Base-by-base conservation (phyloP, 2,888 invertebrate species). In the Latrodectus elegans region DNA sequence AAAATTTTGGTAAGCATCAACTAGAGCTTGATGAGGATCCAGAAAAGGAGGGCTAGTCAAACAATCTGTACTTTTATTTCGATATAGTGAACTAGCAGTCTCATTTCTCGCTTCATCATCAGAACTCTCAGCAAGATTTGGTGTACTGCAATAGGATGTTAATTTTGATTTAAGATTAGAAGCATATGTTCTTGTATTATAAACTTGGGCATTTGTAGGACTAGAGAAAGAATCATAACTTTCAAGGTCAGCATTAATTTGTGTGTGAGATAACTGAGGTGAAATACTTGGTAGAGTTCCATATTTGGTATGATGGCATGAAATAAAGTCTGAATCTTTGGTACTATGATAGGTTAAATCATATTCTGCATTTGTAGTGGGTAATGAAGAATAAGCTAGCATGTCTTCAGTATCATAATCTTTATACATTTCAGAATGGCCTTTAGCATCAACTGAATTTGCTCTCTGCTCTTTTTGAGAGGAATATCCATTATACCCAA, bases 71-170 rank as follows among this genome's bases (percentile, higher is more conserved):
- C 82, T 83, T 17, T 49, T 72, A 74, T 83, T 88, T 11, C 77
- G 22, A 68, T 88, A 83, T 11, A 83, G 71, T 15, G 52, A 65
- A 52, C 75, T 17, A 60, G 52, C 38, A 68, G 68, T 60, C 1
- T 22, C 22, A 14, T 74, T 83, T 60, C 60, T 77, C 8, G n/a
- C 65, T 0, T 83, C 83, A 53, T 83, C 87, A 78, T 88, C 83
- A 4, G 87, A 83, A 60, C 68, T 88, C 6, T 88, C 87, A 17
- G 78, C 78, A 55, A 88, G 77, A 53, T 88, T 88, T 17, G 87
- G 87, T 49, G 87, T 83, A 64, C 87, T 88, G 67, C 74, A 78
- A 64, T 88, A 88, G 1, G 83, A 81, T 51, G 81, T 77, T 60
- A 86, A 49, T n/a, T 70, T 26, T 51, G 52, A 67, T 60, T 72